Conservation (phyloP, 2,888 invertebrate species). For the Pandemis heparana region DNA sequence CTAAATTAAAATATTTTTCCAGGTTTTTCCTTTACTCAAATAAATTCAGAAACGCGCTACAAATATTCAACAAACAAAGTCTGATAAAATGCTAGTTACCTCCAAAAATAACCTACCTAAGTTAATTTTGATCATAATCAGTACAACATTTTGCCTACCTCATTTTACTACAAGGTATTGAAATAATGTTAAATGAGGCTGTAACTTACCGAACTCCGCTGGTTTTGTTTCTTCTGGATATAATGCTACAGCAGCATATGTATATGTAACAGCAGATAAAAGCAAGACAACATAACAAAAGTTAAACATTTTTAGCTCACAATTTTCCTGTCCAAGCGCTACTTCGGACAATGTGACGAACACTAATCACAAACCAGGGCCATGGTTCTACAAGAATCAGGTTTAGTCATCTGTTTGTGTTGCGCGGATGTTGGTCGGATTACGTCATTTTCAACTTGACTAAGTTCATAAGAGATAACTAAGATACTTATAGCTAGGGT, state of each 20-base stretch:
- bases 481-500: too few species aligned
- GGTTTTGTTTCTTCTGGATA: conserved; percentile 22
- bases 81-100: neutral
- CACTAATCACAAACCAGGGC: neutral
- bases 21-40: too few species aligned
- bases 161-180: neutral
- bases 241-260: neutral
- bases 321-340: neutral
- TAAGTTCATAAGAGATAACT: neutral
- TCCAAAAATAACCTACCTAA: neutral
- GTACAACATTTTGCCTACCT: neutral
- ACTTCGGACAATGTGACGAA: neutral
- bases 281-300: neutral
- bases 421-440: neutral
- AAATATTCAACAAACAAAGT: too few species aligned
- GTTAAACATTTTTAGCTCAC: neutral
- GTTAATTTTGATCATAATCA: neutral
- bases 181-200: neutral
- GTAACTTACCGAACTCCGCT: conserved; percentile 9
- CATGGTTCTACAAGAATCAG: neutral
- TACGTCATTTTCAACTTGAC: conserved; percentile 1
- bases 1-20: too few species aligned
- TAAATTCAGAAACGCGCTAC: too few species aligned
- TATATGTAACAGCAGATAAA: neutral
- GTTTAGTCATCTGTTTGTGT: neutral